Evolutionary conservation across 2,113 vertebrate genomes (phyloP), one percentile per base, ranked within the genome.

Genomic region (Stictonetta naevosa): DNA sequence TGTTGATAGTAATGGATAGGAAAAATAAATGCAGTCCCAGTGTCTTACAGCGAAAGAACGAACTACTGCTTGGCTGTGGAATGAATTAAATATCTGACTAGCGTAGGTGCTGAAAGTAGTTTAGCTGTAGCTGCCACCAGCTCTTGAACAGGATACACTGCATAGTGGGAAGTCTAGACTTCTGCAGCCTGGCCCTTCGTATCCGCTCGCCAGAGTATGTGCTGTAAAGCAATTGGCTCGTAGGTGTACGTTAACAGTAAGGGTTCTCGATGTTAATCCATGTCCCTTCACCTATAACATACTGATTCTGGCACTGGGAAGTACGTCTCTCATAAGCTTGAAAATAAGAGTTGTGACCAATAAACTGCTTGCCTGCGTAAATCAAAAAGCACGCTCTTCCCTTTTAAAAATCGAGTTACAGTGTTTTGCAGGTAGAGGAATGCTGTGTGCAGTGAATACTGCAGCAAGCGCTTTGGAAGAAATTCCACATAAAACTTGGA

Each of bases 391-490:
- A 34, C 48, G 10, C 1, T 23, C 16, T 83, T 36, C 40, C 20
- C 16, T 73, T 87, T 15, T 75, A 38, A 74, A 85, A 40, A 36
- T 10, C 1, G 23, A 38, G 31, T 64, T 29, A 8, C 3, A 38
- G 0, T 86, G 5, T 87, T 93, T 90, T 84, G 20, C 28, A 73
- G 60, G 40, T 58, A 3, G 13, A 66, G 34, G 66, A 84, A 29
- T 79, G 55, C 17, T 73, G 69, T 9, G 53, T 25, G 28, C 40
- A 73, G 46, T 0, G 3, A 90, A 81, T 72, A 76, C 11, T 93
- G 88, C 25, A 90, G 76, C 55, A 86, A 95, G 46, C 46, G 25
- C 15, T 83, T 95, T 86, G 79, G 88, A 95, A 96, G 60, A 58
- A 92, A 75, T 91, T 88, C 23, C 76, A 72, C 3, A 0, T 92